Conservation (phyloP, 2,888 invertebrate species). For the Sylvicola cinctus region DNA sequence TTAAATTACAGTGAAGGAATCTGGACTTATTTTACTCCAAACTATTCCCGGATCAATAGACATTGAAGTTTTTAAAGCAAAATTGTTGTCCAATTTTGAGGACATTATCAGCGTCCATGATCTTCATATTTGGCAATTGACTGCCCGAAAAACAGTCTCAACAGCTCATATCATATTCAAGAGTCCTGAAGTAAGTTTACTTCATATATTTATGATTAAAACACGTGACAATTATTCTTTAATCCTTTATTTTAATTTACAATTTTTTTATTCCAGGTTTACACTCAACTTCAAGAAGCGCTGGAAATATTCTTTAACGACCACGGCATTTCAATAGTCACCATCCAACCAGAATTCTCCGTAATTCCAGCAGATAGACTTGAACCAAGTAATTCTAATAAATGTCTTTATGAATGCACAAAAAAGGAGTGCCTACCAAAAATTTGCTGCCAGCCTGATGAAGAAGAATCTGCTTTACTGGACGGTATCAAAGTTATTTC, state of each 20-base stretch:
- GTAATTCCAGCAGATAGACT: too few relatives aligned
- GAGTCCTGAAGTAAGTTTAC: slow-evolving; percentile 30
- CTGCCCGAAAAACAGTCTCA: slow-evolving; percentile 56
- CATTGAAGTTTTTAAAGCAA: slow-evolving; percentile 42
- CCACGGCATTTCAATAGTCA: slow-evolving; percentile 64
- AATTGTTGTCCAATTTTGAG: slow-evolving; percentile 42
- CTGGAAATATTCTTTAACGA: slow-evolving; percentile 56
- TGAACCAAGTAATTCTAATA: too few relatives aligned
- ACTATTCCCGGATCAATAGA: slow-evolving; percentile 82
- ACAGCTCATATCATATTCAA: slow-evolving; percentile 65
- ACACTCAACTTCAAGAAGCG: slow-evolving; percentile 32
- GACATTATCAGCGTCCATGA: slow-evolving; percentile 63
- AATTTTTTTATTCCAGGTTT: slow-evolving; percentile 22
- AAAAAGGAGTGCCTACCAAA: too few relatives aligned
- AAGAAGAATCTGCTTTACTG: too few relatives aligned
- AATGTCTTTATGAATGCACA: too few relatives aligned
- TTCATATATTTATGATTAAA: neutral
- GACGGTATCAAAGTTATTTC: too few relatives aligned
- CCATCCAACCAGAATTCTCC: slow-evolving; percentile 69
- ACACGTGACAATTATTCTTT: too few relatives aligned
- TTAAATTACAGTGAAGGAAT: slow-evolving; percentile 56
- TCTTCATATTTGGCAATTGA: slow-evolving; percentile 76
- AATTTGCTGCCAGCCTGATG: too few relatives aligned
- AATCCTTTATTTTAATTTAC: slow-evolving; percentile 2
- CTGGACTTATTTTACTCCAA: slow-evolving; percentile 71